phyloP scores from a whole-genome alignment of 2,888 invertebrate species.

The Gryllus longicercus region DNA sequence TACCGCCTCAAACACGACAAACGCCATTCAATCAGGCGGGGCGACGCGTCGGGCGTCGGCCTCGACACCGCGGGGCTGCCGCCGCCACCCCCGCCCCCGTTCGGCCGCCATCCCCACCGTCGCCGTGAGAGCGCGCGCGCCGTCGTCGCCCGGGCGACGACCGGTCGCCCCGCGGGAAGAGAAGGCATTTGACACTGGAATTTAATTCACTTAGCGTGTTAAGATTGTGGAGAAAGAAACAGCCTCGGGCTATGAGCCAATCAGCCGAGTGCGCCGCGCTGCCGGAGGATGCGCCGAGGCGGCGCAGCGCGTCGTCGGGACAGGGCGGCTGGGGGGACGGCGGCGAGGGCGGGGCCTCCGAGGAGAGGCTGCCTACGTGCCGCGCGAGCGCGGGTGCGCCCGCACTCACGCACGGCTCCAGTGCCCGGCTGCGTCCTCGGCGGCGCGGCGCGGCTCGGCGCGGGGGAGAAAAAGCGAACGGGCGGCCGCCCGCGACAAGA shows the following conservation, averaged over 20 bases:
- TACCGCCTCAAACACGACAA: not conserved
- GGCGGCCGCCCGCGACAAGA: no score
- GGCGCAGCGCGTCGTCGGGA: not conserved
- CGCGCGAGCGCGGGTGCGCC: not conserved
- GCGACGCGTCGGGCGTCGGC: not conserved
- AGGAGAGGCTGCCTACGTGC: not conserved
- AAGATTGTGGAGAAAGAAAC: not conserved
- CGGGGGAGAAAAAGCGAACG: no score
- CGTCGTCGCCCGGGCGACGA: no score
- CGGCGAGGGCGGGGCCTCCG: no score
- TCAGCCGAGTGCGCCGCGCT: not conserved
- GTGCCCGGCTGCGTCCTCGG: no score
- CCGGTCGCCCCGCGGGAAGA: no score
- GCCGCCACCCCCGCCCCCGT: no score
- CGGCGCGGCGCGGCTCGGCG: no score
- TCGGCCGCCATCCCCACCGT: no score
- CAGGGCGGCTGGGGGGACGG: no score
- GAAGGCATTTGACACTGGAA: not conserved
- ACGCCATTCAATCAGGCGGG: not conserved
- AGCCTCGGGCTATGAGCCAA: not conserved
- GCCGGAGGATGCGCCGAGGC: not conserved
- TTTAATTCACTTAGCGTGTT: constrained; percentile 11
- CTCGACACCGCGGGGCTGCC: no score
- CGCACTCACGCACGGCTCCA: not conserved
- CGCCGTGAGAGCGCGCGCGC: no score